These are phyloP conservation scores for Xanthia icteritia DNA, from an alignment of 2,888 invertebrate genomes.

Conservation along the genomic window DNA sequence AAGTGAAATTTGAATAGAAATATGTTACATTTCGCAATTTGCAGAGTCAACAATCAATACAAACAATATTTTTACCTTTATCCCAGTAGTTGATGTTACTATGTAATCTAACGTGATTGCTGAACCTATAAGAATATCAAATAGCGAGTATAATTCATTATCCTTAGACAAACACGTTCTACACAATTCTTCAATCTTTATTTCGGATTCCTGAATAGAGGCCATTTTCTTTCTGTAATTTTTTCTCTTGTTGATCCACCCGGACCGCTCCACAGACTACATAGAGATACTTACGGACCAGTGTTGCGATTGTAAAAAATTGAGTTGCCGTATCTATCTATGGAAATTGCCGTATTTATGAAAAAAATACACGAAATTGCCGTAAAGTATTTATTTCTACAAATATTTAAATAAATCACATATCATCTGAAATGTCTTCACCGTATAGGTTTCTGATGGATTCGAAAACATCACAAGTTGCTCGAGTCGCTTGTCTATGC, in stretches of 20 bases:
- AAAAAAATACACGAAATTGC: too few species aligned
- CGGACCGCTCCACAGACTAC: too few species aligned
- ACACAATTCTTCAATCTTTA: constrained; percentile 82
- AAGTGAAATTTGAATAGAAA: neutral
- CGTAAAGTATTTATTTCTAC: too few species aligned
- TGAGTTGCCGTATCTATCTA: too few species aligned
- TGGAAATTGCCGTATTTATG: too few species aligned
- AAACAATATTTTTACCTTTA: constrained; percentile 75
- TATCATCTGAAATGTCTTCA: too few species aligned
- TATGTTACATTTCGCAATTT: neutral
- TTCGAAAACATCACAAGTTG: too few species aligned
- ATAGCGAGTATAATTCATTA: constrained; percentile 79
- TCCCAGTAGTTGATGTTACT: constrained; percentile 79
- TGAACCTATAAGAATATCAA: constrained; percentile 74
- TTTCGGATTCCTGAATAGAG: constrained; percentile 68
- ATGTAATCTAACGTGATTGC: constrained; percentile 74
- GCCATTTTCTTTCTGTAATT: constrained; percentile 68
- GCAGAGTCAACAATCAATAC: neutral
- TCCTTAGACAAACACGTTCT: constrained; percentile 86
- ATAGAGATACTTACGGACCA: too few species aligned
- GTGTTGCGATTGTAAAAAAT: too few species aligned
- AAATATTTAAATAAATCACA: too few species aligned
- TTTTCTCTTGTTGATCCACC: neutral
- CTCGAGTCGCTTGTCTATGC: too few species aligned
- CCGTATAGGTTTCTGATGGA: too few species aligned